Evolutionary conservation across 2,888 invertebrate genomes (phyloP).

Genomic region (Netelia fuscicornis): DNA sequence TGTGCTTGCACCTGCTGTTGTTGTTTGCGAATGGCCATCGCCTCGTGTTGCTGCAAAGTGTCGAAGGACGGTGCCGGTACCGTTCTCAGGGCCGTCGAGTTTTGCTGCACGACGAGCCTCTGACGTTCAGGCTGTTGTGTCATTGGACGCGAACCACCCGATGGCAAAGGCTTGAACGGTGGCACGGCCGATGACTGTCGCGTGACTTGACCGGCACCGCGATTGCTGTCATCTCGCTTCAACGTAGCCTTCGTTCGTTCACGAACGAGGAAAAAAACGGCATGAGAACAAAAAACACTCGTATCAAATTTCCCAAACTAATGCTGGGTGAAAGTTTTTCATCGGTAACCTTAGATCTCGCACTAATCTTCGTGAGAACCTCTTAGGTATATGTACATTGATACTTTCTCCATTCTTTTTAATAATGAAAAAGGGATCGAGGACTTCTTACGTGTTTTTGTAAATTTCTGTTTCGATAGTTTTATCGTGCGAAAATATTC

Average conservation of each 20-base stretch:
- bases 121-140: constrained; percentile 89
- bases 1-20: constrained; percentile 74
- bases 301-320: neutral
- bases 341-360: neutral
- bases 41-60: constrained; percentile 75
- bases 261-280: neutral
- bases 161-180: constrained; percentile 92
- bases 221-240: constrained; percentile 57
- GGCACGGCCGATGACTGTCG: constrained; percentile 86
- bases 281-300: neutral
- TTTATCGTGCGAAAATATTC: too few species aligned
- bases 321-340: neutral
- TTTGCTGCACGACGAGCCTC: constrained; percentile 81
- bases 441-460: too few species aligned
- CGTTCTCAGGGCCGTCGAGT: constrained; percentile 77
- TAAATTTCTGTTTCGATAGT: too few species aligned
- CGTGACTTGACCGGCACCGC: constrained; percentile 52
- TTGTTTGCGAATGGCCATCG: constrained; percentile 71
- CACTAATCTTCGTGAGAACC: neutral
- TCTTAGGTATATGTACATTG: neutral
- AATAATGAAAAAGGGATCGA: neutral
- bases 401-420: neutral
- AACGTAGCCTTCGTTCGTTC: constrained; percentile 40
- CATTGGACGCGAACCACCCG: constrained; percentile 85
- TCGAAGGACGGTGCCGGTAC: constrained; percentile 73